phyloP scores from a whole-genome alignment of 2,797 vertebrate genomes.

The Alouatta caraya region DNA sequence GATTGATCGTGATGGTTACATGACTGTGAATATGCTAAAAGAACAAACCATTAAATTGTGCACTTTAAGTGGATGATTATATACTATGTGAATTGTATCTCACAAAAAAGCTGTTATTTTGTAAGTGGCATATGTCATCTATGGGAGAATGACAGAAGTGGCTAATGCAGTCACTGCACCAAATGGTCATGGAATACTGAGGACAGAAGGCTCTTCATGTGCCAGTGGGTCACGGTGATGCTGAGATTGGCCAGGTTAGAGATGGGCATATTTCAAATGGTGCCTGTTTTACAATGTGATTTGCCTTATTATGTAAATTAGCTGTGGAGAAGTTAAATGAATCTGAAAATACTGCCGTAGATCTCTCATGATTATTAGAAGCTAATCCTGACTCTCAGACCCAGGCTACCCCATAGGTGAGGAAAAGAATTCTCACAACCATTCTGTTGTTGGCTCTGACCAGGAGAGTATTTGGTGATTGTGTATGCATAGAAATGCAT shows the following conservation, averaged over 20 bases:
- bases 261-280: neutral
- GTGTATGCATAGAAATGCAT: neutral
- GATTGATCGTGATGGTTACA: neutral
- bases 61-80: neutral
- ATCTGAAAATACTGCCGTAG: neutral
- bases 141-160: neutral
- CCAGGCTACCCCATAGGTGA: neutral
- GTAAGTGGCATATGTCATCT: neutral
- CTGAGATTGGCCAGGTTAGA: neutral
- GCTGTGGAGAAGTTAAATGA: neutral
- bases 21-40: neutral
- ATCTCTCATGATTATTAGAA: neutral
- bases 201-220: neutral
- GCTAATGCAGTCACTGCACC: neutral
- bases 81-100: neutral
- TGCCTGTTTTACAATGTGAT: neutral
- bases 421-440: neutral
- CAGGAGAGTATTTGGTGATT: neutral
- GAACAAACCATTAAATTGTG: neutral
- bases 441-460: neutral
- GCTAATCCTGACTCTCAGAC: neutral
- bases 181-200: neutral
- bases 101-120: neutral
- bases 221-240: neutral
- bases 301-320: neutral